Evolutionary conservation across 1,140 invertebrate species (phyloP), one percentile per base, ranked within the genome.

Genomic region (Apis dorsata): DNA sequence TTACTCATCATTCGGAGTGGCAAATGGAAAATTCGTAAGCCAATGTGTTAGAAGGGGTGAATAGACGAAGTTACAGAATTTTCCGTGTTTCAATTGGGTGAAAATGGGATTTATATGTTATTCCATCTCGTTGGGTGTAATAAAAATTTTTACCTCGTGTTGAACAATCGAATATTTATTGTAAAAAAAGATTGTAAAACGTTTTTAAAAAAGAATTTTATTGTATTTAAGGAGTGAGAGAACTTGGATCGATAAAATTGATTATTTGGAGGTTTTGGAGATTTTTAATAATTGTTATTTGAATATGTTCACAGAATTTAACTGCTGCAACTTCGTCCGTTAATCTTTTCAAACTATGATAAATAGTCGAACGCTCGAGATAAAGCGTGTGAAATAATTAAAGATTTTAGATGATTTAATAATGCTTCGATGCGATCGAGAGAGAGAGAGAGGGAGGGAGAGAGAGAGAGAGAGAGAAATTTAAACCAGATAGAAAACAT

Each of bases 291-390:
- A 44, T 44, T 44, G 34, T 44, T 44, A 44, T 44, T 44, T 3
- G 34, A 62, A 11, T 21, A 66, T 28, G 17, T 15, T 34, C 17
- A 4, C 28, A 15, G 63, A 82, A 66, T 44, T 28, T 34, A 49
- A 70, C 49, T n/a, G 62, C 44, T 51, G 74, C 78, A 59, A 66
- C 70, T 80, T 86, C 24, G 73, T 44, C 53, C 77, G 68, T 74
- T 84, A 70, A 53, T 63, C 62, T 77, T 66, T 63, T 81, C 73
- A 73, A 84, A 78, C 80, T 65, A 28, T 79, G 60, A 59, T 34
- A 70, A 51, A 83, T 65, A 44, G 81, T 86, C 69, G 77, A 87
- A 86, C 73, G 81, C 81, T 87, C 77, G 86, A 86, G 85, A 86
- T 71, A 59, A 86, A 79, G 68, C 76, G 73, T 65, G 34, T 24